Conservation (phyloP, 2,113 vertebrate species). For the Anser cygnoides region DNA sequence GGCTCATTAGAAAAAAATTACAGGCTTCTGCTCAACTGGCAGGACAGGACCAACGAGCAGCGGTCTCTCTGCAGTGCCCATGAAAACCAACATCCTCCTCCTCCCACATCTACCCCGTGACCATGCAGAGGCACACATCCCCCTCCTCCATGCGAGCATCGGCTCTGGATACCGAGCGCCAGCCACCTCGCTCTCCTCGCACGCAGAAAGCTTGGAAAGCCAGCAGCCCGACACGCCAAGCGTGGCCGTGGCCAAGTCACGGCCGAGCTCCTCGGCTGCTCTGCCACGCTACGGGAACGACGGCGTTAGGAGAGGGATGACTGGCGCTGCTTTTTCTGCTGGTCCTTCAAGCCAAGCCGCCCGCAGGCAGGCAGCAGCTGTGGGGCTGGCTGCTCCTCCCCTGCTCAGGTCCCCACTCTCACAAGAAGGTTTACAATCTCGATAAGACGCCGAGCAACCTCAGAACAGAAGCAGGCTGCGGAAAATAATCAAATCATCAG, state of each 20-base stretch:
- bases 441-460: background rate
- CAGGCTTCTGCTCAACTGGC: slow-evolving; percentile 6
- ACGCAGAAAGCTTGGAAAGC: background rate
- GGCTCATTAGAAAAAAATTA: background rate
- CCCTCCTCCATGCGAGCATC: background rate
- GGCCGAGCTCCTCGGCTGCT: background rate
- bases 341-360: background rate
- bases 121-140: background rate
- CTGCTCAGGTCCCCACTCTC: background rate
- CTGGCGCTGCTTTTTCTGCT: background rate
- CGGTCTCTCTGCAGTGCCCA: background rate
- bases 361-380: background rate
- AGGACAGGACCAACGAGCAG: background rate
- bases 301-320: background rate
- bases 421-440: background rate
- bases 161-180: background rate
- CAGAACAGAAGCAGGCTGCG: background rate
- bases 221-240: background rate
- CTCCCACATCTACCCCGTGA: background rate
- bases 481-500: background rate
- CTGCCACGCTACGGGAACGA: background rate
- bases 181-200: background rate
- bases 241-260: background rate
- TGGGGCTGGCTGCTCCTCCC: background rate
- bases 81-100: background rate